A percentile compares a stretch with the other conserved stretches of the same genome.
phyloP scores from a whole-genome alignment of 2,888 invertebrate species.

The Calameuta idolon region DNA sequence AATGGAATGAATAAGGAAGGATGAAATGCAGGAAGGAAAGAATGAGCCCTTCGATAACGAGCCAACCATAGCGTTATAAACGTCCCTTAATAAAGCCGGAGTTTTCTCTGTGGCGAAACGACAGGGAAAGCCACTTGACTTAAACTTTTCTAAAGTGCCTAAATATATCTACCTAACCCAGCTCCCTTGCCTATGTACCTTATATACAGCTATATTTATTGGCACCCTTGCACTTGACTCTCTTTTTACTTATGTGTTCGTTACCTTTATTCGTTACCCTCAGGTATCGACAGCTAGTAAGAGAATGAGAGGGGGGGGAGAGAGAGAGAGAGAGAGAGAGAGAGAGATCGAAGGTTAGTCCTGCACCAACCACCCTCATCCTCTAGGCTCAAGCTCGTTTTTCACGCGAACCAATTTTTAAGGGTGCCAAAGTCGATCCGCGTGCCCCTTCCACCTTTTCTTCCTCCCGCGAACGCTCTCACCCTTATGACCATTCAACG shows the following conservation, averaged over 20 bases:
- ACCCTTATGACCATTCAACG: not conserved
- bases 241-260: conserved; percentile 11
- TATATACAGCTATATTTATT: not conserved
- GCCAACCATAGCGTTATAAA: conserved; percentile 14
- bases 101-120: conserved; percentile 27
- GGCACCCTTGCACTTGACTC: conserved; percentile 4
- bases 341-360: conserved; percentile 14
- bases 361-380: conserved; percentile 16
- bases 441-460: conserved; percentile 13
- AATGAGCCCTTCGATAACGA: not conserved
- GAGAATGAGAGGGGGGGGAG: conserved; percentile 17
- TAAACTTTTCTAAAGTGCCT: conserved; percentile 39
- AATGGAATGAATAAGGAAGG: not conserved
- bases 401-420: not conserved
- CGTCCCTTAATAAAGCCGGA: conserved; percentile 26
- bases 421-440: conserved; percentile 25
- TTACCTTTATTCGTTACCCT: not conserved
- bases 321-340: conserved; percentile 20
- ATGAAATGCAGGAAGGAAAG: not conserved
- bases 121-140: conserved; percentile 40
- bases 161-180: conserved; percentile 19
- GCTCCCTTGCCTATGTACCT: not conserved
- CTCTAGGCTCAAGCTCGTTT: not conserved
- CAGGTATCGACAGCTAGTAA: conserved; percentile 23
- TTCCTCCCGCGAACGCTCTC: not conserved